These are phyloP conservation scores for Melanotaenia parkinsoni DNA, from an alignment of 2,797 vertebrate species.

Conservation along the genomic window DNA sequence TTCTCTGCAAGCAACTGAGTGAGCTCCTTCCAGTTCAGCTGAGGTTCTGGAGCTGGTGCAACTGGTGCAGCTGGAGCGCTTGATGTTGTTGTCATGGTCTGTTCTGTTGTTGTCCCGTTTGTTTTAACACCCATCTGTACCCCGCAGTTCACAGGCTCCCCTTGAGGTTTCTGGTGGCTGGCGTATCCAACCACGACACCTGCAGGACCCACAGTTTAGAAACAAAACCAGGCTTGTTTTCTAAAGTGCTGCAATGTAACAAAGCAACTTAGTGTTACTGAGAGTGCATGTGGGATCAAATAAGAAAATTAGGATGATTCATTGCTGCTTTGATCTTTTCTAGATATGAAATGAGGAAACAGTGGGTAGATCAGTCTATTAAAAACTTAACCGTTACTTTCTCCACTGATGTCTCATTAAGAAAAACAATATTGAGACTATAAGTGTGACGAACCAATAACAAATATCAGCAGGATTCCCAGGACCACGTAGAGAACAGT, in stretches of 20 bases:
- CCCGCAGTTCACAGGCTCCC: not conserved
- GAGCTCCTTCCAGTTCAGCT: conserved; percentile 81
- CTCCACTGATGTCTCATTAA: not conserved
- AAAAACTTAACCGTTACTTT: not conserved
- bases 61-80: accelerated
- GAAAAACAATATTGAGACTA: not conserved
- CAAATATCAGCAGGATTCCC: conserved; percentile 78
- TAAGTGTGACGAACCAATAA: conserved; percentile 77
- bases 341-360: not conserved
- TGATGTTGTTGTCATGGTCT: not conserved
- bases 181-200: conserved; percentile 89
- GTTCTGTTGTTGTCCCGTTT: accelerated
- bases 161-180: conserved; percentile 71
- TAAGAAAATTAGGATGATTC: no score
- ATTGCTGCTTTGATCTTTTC: not conserved
- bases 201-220: conserved; percentile 48
- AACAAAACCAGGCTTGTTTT: not conserved
- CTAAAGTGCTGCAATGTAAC: not conserved
- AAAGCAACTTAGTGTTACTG: not conserved
- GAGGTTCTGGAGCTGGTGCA: not conserved
- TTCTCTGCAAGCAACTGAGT: conserved; percentile 63
- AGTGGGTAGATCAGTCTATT: not conserved
- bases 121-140: accelerated
- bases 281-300: not conserved
- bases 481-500: conserved; percentile 67